Percentiles rank a stretch among this genome's conserved stretches.
Evolutionary conservation across 2,888 invertebrate genomes (phyloP).

Genomic region (Eupithecia dodoneata): DNA sequence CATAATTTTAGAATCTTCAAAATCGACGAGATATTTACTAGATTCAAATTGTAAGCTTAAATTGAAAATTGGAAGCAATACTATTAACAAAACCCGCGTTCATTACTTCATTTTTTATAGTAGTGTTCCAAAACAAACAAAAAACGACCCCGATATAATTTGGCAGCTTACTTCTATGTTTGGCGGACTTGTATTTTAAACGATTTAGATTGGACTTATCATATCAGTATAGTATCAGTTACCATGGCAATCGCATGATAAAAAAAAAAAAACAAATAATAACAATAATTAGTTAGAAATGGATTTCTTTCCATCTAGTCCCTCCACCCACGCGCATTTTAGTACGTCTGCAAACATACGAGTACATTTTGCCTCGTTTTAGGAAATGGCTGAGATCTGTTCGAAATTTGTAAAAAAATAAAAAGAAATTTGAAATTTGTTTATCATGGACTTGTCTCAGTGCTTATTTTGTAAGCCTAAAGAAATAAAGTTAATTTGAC

Average conservation of each 20-base stretch:
- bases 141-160: neutral
- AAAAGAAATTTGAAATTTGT: too few species aligned
- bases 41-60: neutral
- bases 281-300: neutral
- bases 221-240: neutral
- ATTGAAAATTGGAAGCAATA: neutral
- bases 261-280: neutral
- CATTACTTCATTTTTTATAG: neutral
- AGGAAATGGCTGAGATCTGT: too few species aligned
- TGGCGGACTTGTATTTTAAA: neutral
- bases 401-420: too few species aligned
- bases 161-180: too few species aligned
- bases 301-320: neutral
- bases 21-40: neutral
- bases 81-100: neutral
- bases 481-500: too few species aligned
- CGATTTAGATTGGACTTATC: neutral
- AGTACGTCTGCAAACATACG: neutral
- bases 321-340: neutral
- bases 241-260: neutral
- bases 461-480: too few species aligned
- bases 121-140: neutral
- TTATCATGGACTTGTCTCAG: too few species aligned
- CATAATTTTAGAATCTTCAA: neutral
- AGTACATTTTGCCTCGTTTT: neutral